A percentile compares a stretch with the other conserved stretches of the same genome.
phyloP scores from a whole-genome alignment of 2,113 vertebrate genomes.

The Scomber scombrus region DNA sequence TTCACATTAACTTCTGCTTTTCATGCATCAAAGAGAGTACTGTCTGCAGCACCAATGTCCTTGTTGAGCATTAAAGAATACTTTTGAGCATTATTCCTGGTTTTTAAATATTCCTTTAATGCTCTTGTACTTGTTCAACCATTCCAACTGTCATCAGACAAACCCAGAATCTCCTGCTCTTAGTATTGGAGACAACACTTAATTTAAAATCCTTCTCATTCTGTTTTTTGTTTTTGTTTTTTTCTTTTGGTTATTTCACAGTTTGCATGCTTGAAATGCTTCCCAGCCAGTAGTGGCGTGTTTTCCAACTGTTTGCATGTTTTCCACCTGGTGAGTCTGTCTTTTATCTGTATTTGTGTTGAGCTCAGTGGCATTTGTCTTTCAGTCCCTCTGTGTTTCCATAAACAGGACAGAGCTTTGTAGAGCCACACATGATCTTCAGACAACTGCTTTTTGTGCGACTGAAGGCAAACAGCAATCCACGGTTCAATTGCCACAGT shows the following conservation, averaged over 20 bases:
- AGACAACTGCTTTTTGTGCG: constrained; percentile 31
- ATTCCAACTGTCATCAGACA: constrained; percentile 35
- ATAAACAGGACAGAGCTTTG: constrained; percentile 30
- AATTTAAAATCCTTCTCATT: not conserved
- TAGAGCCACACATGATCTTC: constrained; percentile 16
- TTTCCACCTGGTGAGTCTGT: constrained; percentile 40
- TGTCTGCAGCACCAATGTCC: constrained; percentile 64
- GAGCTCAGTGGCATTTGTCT: constrained; percentile 43
- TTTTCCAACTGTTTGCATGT: constrained; percentile 44
- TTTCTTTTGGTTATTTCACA: constrained; percentile 38
- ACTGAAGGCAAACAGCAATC: constrained; percentile 19
- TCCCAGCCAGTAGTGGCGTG: not conserved
- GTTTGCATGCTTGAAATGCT: constrained; percentile 20
- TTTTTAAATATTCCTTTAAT: constrained; percentile 40
- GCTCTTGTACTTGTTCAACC: constrained; percentile 22
- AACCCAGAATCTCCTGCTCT: constrained; percentile 18
- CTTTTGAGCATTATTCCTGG: constrained; percentile 26
- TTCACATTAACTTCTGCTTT: constrained; percentile 71
- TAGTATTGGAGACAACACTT: not conserved
- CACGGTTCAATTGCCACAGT: constrained; percentile 29
- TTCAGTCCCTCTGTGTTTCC: constrained; percentile 12
- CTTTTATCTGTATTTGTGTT: constrained; percentile 58
- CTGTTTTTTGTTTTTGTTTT: constrained; percentile 23
- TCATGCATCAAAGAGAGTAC: constrained; percentile 72
- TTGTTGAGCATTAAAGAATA: constrained; percentile 36